Conservation (phyloP, 30 jellyfish, hydroid and myxozoan genomes). For the Hydractinia echinata region DNA sequence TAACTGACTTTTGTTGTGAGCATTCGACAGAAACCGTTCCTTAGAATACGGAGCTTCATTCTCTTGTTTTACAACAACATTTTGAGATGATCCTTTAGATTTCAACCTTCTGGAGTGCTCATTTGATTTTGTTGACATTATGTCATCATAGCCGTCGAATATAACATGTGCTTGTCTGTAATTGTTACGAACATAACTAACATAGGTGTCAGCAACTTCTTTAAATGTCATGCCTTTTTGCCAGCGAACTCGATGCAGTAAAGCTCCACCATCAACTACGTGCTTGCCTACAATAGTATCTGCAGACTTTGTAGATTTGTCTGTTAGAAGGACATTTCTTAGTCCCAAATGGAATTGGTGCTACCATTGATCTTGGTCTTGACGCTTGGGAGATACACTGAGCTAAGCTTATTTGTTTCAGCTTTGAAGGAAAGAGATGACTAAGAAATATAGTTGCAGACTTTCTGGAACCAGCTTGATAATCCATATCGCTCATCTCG, state of each 20-base stretch:
- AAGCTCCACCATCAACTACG: conserved; percentile 34
- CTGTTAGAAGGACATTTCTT: conserved; percentile 19
- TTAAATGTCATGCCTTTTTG: not conserved
- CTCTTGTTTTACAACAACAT: too few species aligned
- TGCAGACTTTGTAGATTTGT: not conserved
- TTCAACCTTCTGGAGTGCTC: not conserved
- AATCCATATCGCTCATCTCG: conserved; percentile 24
- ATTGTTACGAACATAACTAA: not conserved
- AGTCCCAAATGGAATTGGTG: conserved; percentile 34
- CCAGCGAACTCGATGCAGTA: conserved; percentile 3
- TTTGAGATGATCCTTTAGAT: not conserved
- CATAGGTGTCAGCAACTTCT: not conserved
- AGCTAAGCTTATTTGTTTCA: conserved; percentile 29
- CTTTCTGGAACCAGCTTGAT: conserved; percentile 48
- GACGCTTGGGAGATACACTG: too few species aligned
- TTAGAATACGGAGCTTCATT: too few species aligned
- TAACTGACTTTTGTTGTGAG: too few species aligned
- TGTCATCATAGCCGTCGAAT: not conserved
- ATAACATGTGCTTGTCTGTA: not conserved
- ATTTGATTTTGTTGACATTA: not conserved
- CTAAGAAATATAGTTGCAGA: conserved; percentile 11
- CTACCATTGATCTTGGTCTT: conserved; percentile 22
- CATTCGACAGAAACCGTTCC: too few species aligned
- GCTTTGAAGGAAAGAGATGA: conserved; percentile 20
- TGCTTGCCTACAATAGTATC: not conserved